Evolutionary conservation across 2,113 vertebrate genomes (phyloP), one percentile per base, ranked within the genome.

Genomic region (Alligator mississippiensis): DNA sequence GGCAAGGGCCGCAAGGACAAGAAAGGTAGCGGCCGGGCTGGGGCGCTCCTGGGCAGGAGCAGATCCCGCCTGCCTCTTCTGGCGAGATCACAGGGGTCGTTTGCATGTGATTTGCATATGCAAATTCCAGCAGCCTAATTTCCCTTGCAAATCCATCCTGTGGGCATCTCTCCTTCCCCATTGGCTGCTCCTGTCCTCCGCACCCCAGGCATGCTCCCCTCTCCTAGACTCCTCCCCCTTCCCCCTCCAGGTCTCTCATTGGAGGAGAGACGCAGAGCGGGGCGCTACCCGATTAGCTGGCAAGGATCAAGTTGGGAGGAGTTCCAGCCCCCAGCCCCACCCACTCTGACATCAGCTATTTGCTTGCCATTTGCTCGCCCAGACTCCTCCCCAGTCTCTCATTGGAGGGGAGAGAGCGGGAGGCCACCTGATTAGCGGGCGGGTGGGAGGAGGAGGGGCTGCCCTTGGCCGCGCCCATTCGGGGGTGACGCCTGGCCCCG

Each of bases 1-100:
- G 98, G 98, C 27, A 99, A 98, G 94, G 98, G 97, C 91, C 99
- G 98, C 87, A 99, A 98, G 91, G 98, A 99, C 90, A 99, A 99
- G 80, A 98, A 98, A 96, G 98, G 99, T 98, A 97, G 96, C 15
- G 0, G 90, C 34, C 34, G 34, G 34, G 34, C 34, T 34, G 34
- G 34, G 34, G 34, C 34, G 34, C 34, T 34, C 34, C 34, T 34
- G 34, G 34, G 34, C 34, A 34, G 34, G 34, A 34, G 34, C 34
- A 34, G 34, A 34, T 34, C 34, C 34, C 34, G 34, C n/a, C n/a
- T n/a, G n/a, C n/a, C n/a, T n/a, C n/a, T n/a, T 34, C 34, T 34
- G 34, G 34, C 34, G 34, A 34, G 34, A 34, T 34, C 34, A 34
- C 4, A 22, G 30, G 68, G 30, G 1, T 14, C 34, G 38, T 38